Evolutionary conservation across 2,797 vertebrate genomes (phyloP).

Genomic region (Acanthurus tractus): DNA sequence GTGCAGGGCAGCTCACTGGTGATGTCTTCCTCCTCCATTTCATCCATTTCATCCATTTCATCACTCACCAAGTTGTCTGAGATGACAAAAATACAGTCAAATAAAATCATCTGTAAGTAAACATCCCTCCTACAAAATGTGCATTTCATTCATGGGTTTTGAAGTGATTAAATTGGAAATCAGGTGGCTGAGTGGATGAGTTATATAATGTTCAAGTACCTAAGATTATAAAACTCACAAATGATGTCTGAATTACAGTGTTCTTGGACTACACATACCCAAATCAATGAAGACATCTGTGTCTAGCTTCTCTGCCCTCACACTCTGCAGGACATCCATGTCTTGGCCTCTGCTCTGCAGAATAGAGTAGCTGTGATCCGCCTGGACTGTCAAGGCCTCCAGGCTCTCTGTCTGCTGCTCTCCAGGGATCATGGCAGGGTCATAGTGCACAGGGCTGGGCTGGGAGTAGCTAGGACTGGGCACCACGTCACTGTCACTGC

Average conservation of each 20-base stretch:
- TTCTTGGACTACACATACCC: slow-evolving; percentile 77
- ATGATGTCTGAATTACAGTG: background rate
- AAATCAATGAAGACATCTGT: slow-evolving; percentile 88
- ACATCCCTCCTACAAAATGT: background rate
- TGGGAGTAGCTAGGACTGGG: slow-evolving; percentile 78
- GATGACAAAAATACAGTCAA: slow-evolving; percentile 8
- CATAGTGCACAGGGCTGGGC: slow-evolving; percentile 68
- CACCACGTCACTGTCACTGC: slow-evolving; percentile 63
- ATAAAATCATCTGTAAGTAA: background rate
- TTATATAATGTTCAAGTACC: background rate
- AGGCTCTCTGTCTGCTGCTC: slow-evolving; percentile 71
- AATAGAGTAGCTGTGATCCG: slow-evolving; percentile 93
- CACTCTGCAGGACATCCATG: slow-evolving; percentile 80
- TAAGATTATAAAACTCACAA: background rate
- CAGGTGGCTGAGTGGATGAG: background rate
- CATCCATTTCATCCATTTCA: slow-evolving; percentile 60
- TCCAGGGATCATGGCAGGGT: slow-evolving; percentile 42
- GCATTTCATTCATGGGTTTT: background rate
- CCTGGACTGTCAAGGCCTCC: slow-evolving; percentile 78
- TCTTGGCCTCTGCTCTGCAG: slow-evolving; percentile 53
- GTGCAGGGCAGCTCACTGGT: slow-evolving; percentile 81
- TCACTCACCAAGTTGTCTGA: slow-evolving; percentile 84
- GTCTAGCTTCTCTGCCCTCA: slow-evolving; percentile 82
- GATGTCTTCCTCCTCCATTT: slow-evolving; percentile 72
- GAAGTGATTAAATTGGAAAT: background rate